Conservation (phyloP, 2,888 invertebrate species). For the Lasioglossum pauxillum region DNA sequence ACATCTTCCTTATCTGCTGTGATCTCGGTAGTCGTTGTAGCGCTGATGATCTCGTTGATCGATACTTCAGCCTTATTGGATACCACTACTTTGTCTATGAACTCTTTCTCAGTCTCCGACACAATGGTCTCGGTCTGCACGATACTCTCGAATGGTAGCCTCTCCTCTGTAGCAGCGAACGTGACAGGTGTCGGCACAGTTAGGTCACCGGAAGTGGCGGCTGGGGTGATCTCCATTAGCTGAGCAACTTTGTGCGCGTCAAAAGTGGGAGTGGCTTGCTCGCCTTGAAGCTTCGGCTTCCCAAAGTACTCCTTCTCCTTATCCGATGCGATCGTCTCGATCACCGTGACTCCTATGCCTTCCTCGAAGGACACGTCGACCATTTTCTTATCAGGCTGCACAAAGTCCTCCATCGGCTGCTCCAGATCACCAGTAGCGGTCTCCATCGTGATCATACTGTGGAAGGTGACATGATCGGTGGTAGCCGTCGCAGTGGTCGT, state of each 20-base stretch:
- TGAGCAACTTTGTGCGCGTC: constrained; percentile 87
- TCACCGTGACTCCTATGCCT: constrained; percentile 85
- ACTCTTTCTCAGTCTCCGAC: constrained; percentile 87
- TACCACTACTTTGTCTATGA: constrained; percentile 73
- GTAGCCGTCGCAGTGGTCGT: constrained; percentile 86
- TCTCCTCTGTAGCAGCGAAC: constrained; percentile 84
- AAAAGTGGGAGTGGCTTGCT: constrained; percentile 83
- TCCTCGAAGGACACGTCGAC: constrained; percentile 81
- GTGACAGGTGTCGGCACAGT: constrained; percentile 77
- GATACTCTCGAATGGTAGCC: constrained; percentile 86
- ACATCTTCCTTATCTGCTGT: constrained; percentile 86
- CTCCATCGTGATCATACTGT: constrained; percentile 85
- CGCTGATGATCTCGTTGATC: constrained; percentile 81
- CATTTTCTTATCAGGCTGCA: constrained; percentile 80
- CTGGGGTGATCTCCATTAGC: constrained; percentile 86
- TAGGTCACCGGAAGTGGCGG: constrained; percentile 85
- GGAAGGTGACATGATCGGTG: constrained; percentile 86
- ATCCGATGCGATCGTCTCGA: constrained; percentile 85
- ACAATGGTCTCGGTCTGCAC: constrained; percentile 86
- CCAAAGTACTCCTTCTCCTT: constrained; percentile 82
- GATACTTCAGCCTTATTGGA: constrained; percentile 79
- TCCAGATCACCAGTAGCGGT: constrained; percentile 80
- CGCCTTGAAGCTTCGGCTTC: constrained; percentile 71
- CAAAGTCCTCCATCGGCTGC: constrained; percentile 74
- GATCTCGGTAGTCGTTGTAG: constrained; percentile 86